Conservation (phyloP, 2,113 vertebrate genomes). For the Odobenus rosmarus region DNA sequence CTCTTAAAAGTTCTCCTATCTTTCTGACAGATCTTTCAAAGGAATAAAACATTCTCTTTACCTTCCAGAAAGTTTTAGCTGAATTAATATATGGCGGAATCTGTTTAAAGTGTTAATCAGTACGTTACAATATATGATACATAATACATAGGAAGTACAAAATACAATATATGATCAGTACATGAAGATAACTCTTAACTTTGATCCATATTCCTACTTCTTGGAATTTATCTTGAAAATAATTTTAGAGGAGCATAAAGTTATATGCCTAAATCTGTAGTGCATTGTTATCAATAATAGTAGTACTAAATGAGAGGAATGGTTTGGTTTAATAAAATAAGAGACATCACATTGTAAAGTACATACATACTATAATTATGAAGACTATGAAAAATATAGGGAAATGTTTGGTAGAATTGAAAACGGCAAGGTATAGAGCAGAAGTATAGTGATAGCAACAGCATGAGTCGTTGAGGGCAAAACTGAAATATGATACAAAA, state of each 20-base stretch:
- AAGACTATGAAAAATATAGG: background rate
- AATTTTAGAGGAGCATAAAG: constrained; percentile 21
- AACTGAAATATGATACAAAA: background rate
- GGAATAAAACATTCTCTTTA: constrained; percentile 19
- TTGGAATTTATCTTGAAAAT: constrained; percentile 25
- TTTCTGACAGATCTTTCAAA: constrained; percentile 51
- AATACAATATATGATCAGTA: background rate
- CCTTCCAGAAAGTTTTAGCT: background rate
- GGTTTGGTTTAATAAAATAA: background rate
- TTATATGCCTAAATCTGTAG: background rate
- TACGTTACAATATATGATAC: background rate
- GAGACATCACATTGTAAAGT: background rate
- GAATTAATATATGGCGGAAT: background rate
- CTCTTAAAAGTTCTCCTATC: constrained; percentile 38
- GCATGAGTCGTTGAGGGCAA: background rate
- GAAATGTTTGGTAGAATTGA: background rate
- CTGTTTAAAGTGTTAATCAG: background rate
- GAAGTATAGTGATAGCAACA: background rate
- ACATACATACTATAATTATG: background rate
- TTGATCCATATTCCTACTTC: constrained; percentile 41
- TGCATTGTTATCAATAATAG: background rate
- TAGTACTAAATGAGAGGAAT: background rate
- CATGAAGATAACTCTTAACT: constrained; percentile 18
- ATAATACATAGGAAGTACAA: background rate
- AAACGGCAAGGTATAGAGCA: background rate